Evolutionary conservation across 2,113 vertebrate genomes (phyloP).

Genomic region (Rostratula benghalensis): DNA sequence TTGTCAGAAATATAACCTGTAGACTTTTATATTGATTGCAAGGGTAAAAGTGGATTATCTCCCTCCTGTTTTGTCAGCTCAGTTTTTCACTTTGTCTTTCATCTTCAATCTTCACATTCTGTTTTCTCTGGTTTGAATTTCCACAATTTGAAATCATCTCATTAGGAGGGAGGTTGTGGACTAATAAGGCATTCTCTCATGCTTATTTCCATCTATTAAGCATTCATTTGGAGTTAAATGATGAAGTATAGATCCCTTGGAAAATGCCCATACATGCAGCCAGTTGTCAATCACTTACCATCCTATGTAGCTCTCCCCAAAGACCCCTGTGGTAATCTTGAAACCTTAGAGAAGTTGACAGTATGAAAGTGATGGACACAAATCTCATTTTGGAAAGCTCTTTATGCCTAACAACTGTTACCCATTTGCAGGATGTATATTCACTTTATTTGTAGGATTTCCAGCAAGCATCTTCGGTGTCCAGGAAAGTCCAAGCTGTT

Average conservation of each 20-base stretch:
- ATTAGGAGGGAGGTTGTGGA: neutral
- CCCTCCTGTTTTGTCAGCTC: neutral
- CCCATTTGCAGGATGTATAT: neutral
- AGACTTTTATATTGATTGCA: neutral
- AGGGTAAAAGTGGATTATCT: neutral
- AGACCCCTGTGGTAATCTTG: neutral
- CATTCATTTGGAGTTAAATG: neutral
- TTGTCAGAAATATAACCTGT: neutral
- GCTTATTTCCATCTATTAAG: neutral
- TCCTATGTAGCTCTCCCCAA: neutral
- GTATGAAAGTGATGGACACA: neutral
- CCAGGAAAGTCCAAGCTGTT: neutral
- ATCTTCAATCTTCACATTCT: neutral
- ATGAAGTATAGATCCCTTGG: neutral
- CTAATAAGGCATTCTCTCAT: neutral
- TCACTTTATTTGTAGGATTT: neutral
- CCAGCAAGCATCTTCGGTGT: neutral
- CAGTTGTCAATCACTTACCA: neutral
- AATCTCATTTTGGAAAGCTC: neutral
- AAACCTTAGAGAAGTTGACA: neutral
- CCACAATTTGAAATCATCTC: neutral
- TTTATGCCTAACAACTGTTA: neutral
- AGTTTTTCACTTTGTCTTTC: slow-evolving; percentile 5
- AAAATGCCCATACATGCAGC: neutral
- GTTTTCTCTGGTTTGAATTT: neutral